Evolutionary conservation across 2,113 vertebrate genomes (phyloP), one percentile per base, ranked within the genome.

Genomic region (Craseonycteris thonglongyai): DNA sequence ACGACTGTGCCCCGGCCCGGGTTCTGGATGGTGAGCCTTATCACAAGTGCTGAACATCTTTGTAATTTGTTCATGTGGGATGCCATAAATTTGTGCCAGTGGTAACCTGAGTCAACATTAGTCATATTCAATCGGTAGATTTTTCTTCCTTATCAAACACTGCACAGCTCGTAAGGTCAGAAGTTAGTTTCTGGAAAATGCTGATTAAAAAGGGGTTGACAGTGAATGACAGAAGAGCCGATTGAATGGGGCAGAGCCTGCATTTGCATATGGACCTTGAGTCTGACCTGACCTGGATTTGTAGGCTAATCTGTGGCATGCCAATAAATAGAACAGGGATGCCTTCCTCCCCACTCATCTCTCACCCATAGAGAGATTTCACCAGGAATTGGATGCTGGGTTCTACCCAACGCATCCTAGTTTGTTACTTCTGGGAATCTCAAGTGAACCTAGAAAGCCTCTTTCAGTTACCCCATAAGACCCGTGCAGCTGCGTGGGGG

Each of bases 401-500:
- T 75, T 59, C 49, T 71, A 89, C 69, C 58, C 65, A 69, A 76
- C 38, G 22, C 54, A 49, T 79, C 85, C 83, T 69, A 65, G 38
- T 61, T 88, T 68, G 49, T 88, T 86, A 71, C 76, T 94, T 90
- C 61, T 72, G 63, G 66, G 56, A 72, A 7, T 95, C 81, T 96
- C 69, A n/a, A 87, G 56, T 59, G 91, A 96, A 96, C 94, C 94
- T 97, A 63, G 90, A 90, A 90, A 95, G 91, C 89, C 47, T 94
- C 79, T 93, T 92, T 51, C 81, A 90, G 91, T 96, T 96, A 96
- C 90, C 87, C 95, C 96, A 28, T 42, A 94, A 84, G 94, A 95
- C 90, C 76, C 89, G 35, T 86, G 90, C 94, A 97, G 96, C 97
- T 98, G 97, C 63, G 24, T 93, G 87, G 81, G 65, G 84, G 96